Percentiles rank a stretch among this genome's conserved stretches.
phyloP scores from a whole-genome alignment of 2,113 vertebrate species.

The Ictidomys tridecemlineatus region DNA sequence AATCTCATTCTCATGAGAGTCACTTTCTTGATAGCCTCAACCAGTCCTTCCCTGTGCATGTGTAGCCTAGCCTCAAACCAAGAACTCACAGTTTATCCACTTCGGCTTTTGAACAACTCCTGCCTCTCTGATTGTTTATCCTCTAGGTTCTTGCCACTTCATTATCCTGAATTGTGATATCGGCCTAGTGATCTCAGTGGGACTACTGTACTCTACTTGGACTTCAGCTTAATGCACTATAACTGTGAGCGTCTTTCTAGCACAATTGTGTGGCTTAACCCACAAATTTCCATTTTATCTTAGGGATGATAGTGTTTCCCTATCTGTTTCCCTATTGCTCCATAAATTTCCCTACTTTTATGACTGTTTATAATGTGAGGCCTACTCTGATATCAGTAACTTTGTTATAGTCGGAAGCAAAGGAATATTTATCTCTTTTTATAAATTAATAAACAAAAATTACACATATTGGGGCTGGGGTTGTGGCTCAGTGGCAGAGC shows the following conservation, averaged over 20 bases:
- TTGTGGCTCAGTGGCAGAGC: too few species aligned
- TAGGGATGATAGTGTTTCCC: neutral
- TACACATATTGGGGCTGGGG: too few species aligned
- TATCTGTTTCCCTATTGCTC: neutral
- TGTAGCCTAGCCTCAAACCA: neutral
- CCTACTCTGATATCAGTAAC: neutral
- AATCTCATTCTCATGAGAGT: too few species aligned
- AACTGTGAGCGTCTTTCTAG: neutral
- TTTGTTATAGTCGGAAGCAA: neutral
- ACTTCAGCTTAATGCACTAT: neutral
- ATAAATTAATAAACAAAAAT: neutral
- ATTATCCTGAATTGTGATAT: neutral
- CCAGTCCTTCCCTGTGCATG: neutral
- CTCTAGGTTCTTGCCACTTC: neutral
- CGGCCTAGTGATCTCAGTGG: too few species aligned
- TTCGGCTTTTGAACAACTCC: neutral
- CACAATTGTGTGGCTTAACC: neutral
- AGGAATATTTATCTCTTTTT: neutral
- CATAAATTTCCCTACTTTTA: neutral
- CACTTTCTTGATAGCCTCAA: neutral
- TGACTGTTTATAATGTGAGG: neutral
- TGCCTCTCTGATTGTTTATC: neutral
- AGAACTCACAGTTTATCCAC: neutral
- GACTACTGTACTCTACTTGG: fast-evolving
- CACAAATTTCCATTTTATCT: neutral